A percentile compares a stretch with the other conserved stretches of the same genome.
These are phyloP conservation scores for Pararge aegeria DNA, from an alignment of 1,140 invertebrate genomes.

Conservation along the genomic window DNA sequence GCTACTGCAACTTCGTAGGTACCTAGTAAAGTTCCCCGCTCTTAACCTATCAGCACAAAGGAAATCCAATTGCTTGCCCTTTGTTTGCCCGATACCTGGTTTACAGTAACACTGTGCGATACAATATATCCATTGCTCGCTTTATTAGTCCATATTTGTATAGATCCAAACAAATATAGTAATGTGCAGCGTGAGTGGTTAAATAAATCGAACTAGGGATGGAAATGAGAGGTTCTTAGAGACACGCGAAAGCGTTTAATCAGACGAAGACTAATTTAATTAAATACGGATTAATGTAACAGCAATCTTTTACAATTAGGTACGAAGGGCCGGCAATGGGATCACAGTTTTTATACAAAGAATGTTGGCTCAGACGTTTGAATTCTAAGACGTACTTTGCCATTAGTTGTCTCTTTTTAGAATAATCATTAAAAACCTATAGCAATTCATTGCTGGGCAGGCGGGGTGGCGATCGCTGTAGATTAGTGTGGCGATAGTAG, in stretches of 20 bases:
- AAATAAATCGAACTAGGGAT: background rate
- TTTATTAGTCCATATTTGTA: background rate
- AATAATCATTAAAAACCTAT: too few relatives aligned
- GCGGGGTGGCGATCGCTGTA: too few relatives aligned
- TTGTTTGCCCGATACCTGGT: constrained; percentile 1
- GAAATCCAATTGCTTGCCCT: constrained; percentile 1
- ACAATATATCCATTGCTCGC: background rate
- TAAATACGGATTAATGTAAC: background rate
- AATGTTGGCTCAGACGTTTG: background rate
- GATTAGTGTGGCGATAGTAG: too few relatives aligned
- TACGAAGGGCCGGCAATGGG: background rate
- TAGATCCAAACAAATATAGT: background rate
- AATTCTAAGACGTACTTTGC: too few relatives aligned
- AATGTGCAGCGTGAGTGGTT: background rate
- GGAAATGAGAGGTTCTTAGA: background rate
- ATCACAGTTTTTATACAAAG: background rate
- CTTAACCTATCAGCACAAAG: background rate
- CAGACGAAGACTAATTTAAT: background rate
- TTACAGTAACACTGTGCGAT: background rate
- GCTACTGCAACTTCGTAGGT: too few relatives aligned
- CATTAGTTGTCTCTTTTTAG: too few relatives aligned
- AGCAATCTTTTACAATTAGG: background rate
- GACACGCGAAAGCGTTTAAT: background rate
- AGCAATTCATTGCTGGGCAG: too few relatives aligned
- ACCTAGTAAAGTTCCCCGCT: too few relatives aligned